Evolutionary conservation across 2,113 vertebrate species (phyloP).

Genomic region (Rostratula benghalensis): DNA sequence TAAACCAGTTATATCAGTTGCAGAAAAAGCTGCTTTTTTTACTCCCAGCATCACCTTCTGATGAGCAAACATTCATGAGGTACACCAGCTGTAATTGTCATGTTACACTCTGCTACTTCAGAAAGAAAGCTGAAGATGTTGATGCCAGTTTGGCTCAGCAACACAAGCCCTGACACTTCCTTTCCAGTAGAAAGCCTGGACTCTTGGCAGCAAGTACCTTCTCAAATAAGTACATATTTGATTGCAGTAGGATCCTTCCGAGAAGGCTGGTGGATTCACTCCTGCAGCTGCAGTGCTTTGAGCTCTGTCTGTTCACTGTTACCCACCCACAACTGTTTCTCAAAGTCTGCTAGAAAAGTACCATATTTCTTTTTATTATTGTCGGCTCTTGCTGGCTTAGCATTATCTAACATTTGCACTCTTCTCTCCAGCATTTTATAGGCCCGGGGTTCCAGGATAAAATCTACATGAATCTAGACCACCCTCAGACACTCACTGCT

Average conservation of each 20-base stretch:
- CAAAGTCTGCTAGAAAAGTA: neutral
- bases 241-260: neutral
- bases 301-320: neutral
- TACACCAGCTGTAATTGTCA: neutral
- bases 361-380: neutral
- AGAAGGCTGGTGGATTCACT: conserved; percentile 14
- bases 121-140: conserved; percentile 11
- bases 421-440: neutral
- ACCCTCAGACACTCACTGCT: neutral
- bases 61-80: neutral
- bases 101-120: neutral
- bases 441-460: neutral
- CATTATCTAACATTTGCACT: neutral
- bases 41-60: neutral
- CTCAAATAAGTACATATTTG: neutral
- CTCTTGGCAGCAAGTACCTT: conserved; percentile 35
- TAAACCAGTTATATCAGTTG: neutral
- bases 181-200: neutral
- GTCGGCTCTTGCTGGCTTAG: neutral
- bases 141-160: neutral
- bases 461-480: neutral
- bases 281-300: neutral
- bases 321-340: neutral
- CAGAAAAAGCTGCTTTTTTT: neutral
- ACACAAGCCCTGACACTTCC: neutral